phyloP scores from a whole-genome alignment of 2,888 invertebrate species.

The Onthophagus sagittarius region DNA sequence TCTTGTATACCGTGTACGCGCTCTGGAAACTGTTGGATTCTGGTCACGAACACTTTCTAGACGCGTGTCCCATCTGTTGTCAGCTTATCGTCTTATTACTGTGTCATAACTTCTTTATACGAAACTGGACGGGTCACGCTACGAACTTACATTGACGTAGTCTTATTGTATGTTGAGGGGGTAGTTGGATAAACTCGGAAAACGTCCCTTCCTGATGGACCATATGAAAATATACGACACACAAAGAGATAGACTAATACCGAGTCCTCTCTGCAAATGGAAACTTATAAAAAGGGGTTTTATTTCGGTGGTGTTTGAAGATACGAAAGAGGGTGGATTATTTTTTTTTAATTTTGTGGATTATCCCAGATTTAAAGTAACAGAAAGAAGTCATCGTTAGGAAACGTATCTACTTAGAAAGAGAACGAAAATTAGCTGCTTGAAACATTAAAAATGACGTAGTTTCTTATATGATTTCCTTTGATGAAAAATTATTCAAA shows the following conservation, averaged over 20 bases:
- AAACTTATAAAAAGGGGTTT: neutral
- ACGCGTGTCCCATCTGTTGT: constrained; percentile 31
- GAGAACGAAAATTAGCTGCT: neutral
- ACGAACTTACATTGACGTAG: constrained; percentile 1
- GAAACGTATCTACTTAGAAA: neutral
- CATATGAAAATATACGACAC: neutral
- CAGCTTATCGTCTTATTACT: constrained; percentile 27
- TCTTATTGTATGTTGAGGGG: neutral
- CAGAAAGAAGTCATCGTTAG: neutral
- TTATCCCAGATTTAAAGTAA: neutral
- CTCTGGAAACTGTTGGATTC: constrained; percentile 24
- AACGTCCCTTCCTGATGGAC: neutral
- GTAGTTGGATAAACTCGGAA: neutral
- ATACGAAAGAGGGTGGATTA: neutral
- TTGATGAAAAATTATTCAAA: too few species aligned
- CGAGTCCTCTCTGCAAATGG: neutral
- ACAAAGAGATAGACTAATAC: neutral
- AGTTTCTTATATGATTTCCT: too few species aligned
- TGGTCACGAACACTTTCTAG: constrained; percentile 34
- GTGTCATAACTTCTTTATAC: constrained; percentile 25
- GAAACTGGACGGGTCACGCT: constrained; percentile 14
- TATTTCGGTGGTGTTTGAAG: neutral
- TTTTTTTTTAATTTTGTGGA: neutral
- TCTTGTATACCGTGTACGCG: neutral
- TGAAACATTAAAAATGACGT: too few species aligned